Percentiles rank a stretch among this genome's conserved stretches.
These are phyloP conservation scores for Neodiprion virginianus DNA, from an alignment of 1,140 invertebrate species.

Conservation along the genomic window DNA sequence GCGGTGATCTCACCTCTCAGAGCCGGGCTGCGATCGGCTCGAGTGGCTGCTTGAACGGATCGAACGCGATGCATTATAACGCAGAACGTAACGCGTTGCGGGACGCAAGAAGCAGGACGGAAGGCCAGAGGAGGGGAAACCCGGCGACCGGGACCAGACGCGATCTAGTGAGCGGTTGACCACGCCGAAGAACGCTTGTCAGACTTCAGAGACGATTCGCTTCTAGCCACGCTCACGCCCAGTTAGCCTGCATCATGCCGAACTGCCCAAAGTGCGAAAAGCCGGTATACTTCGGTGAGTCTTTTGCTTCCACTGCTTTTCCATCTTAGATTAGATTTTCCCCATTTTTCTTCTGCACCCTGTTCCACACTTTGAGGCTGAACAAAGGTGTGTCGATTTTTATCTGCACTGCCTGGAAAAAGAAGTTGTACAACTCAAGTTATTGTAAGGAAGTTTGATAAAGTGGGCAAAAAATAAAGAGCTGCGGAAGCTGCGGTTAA, in stretches of 20 bases:
- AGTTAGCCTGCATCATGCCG: conserved; percentile 54
- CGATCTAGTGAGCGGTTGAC: conserved; percentile 50
- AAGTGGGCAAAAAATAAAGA: no score
- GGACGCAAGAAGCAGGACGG: not conserved
- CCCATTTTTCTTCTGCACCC: no score
- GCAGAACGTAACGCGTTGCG: conserved; percentile 15
- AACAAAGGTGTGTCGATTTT: no score
- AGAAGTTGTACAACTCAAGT: no score
- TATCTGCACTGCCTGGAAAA: no score
- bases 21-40: not conserved
- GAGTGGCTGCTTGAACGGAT: not conserved
- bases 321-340: no score
- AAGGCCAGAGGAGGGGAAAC: conserved; percentile 18
- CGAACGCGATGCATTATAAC: conserved; percentile 22
- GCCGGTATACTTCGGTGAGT: conserved; percentile 68
- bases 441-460: no score
- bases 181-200: conserved; percentile 43
- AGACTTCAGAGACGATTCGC: conserved; percentile 28
- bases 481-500: no score
- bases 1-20: not conserved
- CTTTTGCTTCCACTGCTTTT: not conserved
- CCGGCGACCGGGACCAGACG: conserved; percentile 15
- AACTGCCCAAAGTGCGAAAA: conserved; percentile 69
- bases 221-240: conserved; percentile 11
- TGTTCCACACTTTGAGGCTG: not conserved